A percentile compares a stretch with the other conserved stretches of the same genome.
Evolutionary conservation across 2,113 vertebrate species (phyloP).

Genomic region (Nesoenas mayeri): DNA sequence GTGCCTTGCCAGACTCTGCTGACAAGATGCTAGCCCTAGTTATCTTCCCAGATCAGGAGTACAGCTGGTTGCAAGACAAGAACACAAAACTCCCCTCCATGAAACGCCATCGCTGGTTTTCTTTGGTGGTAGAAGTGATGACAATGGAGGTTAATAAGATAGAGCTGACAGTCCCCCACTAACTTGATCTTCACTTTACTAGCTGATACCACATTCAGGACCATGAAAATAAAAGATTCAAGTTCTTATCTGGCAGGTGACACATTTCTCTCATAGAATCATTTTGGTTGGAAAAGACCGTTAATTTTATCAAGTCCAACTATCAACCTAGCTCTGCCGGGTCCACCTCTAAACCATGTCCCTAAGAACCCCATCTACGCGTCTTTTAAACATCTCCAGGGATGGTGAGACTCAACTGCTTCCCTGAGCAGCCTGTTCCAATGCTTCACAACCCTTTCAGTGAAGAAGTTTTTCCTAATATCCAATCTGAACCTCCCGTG

Average conservation of each 20-base stretch:
- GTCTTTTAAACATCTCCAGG: no score
- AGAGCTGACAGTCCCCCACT: not conserved
- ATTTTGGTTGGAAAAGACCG: no score
- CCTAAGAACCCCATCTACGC: no score
- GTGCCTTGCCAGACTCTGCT: not conserved
- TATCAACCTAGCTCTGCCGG: no score
- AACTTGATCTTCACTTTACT: not conserved
- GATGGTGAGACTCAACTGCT: no score
- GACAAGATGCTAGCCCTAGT: accelerated
- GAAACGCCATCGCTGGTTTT: accelerated
- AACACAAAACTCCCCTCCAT: not conserved
- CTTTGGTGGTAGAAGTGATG: not conserved
- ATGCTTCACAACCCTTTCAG: no score
- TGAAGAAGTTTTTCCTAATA: no score
- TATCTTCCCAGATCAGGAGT: not conserved
- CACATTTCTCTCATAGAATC: not conserved
- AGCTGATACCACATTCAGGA: not conserved
- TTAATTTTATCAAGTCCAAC: no score
- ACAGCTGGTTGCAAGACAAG: not conserved
- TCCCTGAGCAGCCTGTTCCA: no score
- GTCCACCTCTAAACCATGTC: no score
- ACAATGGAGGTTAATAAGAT: not conserved
- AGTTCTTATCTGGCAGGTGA: not conserved
- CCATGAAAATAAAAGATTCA: not conserved
- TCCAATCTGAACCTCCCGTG: no score